A percentile compares a stretch with the other conserved stretches of the same genome.
phyloP scores from a whole-genome alignment of 2,888 invertebrate species.

The Orthonevra nobilis region DNA sequence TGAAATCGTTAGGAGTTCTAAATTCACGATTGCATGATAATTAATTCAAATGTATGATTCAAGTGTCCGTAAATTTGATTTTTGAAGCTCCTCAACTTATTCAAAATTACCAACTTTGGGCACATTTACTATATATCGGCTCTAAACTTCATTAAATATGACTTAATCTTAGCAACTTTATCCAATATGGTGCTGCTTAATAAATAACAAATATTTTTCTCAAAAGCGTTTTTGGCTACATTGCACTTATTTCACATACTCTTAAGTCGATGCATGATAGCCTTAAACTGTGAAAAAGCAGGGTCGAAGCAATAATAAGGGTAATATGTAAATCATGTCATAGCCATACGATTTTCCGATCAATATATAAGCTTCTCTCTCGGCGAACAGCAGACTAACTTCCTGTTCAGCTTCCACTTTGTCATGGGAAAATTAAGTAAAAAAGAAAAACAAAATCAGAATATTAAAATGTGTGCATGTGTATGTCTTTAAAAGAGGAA shows the following conservation, averaged over 20 bases:
- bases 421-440: conserved; percentile 21
- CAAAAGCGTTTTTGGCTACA: neutral
- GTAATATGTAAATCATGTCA: conserved; percentile 48
- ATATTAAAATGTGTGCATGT: neutral
- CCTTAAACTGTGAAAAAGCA: neutral
- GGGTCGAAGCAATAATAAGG: conserved; percentile 15
- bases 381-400: conserved; percentile 7
- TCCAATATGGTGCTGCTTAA: too few species aligned
- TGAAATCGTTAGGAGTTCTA: too few species aligned
- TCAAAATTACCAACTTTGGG: too few species aligned
- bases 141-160: too few species aligned
- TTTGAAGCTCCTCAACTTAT: too few species aligned
- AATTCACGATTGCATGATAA: too few species aligned
- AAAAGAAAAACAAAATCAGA: neutral
- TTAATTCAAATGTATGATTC: too few species aligned
- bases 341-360: conserved; percentile 41
- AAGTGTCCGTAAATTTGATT: too few species aligned
- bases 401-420: conserved; percentile 12
- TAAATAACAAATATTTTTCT: too few species aligned
- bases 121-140: too few species aligned
- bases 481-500: neutral
- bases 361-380: conserved; percentile 18
- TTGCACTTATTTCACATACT: neutral
- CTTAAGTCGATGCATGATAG: neutral
- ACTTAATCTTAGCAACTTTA: too few species aligned